phyloP scores from a whole-genome alignment of 2,113 vertebrate genomes.

The Zosterops hypoxanthus region DNA sequence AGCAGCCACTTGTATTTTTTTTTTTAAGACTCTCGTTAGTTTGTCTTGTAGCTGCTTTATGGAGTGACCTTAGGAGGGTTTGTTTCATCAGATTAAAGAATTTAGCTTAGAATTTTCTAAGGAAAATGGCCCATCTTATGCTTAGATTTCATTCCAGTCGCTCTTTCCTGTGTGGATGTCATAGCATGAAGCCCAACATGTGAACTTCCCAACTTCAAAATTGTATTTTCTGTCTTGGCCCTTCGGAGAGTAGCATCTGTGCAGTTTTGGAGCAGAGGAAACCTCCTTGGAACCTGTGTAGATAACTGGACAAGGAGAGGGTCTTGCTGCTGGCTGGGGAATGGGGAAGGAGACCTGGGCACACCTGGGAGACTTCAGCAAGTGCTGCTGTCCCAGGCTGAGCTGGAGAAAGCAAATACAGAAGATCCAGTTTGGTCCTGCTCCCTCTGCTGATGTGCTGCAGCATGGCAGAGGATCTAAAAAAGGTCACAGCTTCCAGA shows the following conservation, averaged over 20 bases:
- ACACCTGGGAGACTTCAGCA: not conserved
- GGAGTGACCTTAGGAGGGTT: not conserved
- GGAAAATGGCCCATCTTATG: not conserved
- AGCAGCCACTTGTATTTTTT: not conserved
- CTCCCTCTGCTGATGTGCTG: slow-evolving; percentile 30
- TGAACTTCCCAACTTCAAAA: not conserved
- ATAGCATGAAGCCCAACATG: not conserved
- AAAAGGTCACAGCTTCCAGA: not conserved
- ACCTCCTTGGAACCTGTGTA: not conserved
- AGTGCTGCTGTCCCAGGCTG: fast-evolving
- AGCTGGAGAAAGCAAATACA: not conserved
- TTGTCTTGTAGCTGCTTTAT: not conserved
- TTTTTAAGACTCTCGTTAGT: not conserved
- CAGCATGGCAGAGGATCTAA: not conserved
- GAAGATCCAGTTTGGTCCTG: not conserved
- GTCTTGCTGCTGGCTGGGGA: not conserved
- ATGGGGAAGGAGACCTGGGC: not conserved
- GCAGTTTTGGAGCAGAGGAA: not conserved
- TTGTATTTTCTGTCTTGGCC: not conserved
- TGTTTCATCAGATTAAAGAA: not conserved
- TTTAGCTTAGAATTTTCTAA: not conserved
- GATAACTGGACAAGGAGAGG: not conserved
- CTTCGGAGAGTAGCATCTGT: not conserved
- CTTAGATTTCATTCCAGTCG: not conserved
- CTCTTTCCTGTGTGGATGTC: not conserved